These are phyloP conservation scores for Eupithecia abbreviata DNA, from an alignment of 2,888 invertebrate species.

Conservation along the genomic window DNA sequence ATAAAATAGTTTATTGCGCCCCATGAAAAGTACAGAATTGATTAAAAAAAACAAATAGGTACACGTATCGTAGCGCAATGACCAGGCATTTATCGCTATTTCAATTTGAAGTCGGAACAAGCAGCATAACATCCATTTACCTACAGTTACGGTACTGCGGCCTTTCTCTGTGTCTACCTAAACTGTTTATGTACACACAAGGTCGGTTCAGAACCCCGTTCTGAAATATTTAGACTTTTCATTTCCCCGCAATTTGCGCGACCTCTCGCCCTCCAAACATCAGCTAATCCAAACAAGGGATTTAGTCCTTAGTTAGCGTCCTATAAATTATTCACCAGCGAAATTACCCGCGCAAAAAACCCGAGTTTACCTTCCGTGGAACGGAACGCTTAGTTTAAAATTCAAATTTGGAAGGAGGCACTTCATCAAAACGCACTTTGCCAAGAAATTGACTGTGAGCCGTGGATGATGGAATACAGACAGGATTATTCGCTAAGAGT, in stretches of 20 bases:
- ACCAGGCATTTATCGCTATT: background rate
- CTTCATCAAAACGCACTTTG: conserved; percentile 40
- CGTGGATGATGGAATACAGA: background rate
- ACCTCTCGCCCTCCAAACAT: conserved; percentile 27
- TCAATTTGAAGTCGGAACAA: background rate
- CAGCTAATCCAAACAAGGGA: conserved; percentile 45
- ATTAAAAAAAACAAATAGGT: background rate
- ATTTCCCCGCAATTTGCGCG: conserved; percentile 20
- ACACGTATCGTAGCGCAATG: background rate
- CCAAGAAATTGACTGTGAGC: conserved; percentile 27
- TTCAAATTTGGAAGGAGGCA: conserved; percentile 73
- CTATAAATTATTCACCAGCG: conserved; percentile 66
- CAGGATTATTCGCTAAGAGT: background rate
- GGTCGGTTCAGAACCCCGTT: background rate
- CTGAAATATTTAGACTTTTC: conserved; percentile 5
- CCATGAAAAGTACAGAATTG: background rate
- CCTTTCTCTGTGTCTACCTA: background rate
- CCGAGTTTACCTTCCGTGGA: conserved; percentile 71
- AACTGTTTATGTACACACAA: background rate
- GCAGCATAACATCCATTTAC: background rate
- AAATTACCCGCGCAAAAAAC: conserved; percentile 69
- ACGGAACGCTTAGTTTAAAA: conserved; percentile 79
- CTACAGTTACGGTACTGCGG: background rate
- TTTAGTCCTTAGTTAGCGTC: conserved; percentile 47
- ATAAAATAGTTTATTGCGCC: background rate